Conservation (phyloP, 2,113 vertebrate genomes). For the Rhabdomys dilectus region DNA sequence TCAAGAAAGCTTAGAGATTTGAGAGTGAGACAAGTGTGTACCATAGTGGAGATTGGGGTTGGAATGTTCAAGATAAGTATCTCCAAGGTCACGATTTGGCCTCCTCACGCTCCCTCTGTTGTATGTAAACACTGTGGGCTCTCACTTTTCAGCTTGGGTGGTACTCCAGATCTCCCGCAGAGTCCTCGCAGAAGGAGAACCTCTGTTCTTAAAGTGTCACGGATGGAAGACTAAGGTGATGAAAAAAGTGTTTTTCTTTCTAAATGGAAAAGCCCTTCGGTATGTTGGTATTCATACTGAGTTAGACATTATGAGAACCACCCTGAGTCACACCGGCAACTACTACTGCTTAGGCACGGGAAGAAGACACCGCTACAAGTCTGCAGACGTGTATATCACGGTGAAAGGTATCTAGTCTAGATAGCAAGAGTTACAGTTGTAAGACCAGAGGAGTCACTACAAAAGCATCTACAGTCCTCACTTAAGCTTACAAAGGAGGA, state of each 20-base stretch:
- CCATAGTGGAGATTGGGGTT: background rate
- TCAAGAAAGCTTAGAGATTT: background rate
- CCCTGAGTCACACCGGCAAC: slow-evolving; percentile 9
- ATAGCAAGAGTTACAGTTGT: background rate
- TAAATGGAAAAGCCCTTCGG: background rate
- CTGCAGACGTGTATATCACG: slow-evolving; percentile 29
- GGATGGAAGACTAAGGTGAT: slow-evolving; percentile 40
- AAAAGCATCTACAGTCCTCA: background rate
- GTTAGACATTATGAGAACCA: slow-evolving; percentile 60
- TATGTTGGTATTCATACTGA: slow-evolving; percentile 71
- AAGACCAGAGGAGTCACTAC: background rate
- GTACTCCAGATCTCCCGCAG: slow-evolving; percentile 70
- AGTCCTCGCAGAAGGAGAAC: slow-evolving; percentile 65
- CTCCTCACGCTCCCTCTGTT: background rate
- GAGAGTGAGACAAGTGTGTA: background rate
- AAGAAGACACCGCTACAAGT: rapidly evolving
- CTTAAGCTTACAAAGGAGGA: slow-evolving; percentile 40
- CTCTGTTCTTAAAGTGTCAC: slow-evolving; percentile 70
- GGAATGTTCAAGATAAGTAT: background rate
- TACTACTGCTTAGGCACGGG: slow-evolving; percentile 61
- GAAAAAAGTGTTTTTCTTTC: slow-evolving; percentile 54
- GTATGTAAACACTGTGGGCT: background rate
- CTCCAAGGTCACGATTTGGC: background rate
- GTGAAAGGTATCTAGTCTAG: slow-evolving; percentile 64
- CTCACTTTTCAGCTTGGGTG: slow-evolving; percentile 67